These are phyloP conservation scores for Ivindomyrus marchei DNA, from an alignment of 2,113 vertebrate species.

Conservation along the genomic window DNA sequence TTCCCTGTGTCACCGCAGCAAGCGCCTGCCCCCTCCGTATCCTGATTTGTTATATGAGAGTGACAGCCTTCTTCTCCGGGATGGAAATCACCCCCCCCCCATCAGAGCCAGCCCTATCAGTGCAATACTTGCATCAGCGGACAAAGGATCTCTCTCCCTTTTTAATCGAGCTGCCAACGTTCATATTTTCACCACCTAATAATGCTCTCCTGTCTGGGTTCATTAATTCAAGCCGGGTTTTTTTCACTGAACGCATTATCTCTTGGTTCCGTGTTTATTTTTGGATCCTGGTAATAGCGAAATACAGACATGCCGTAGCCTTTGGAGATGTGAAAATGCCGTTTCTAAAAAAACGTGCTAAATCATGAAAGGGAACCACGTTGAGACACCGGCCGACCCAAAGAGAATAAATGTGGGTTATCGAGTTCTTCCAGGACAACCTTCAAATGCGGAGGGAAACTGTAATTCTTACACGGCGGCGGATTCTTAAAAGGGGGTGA, in stretches of 20 bases:
- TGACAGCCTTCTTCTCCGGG: constrained; percentile 14
- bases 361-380: background rate
- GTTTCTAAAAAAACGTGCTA: background rate
- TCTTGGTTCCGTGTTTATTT: background rate
- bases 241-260: background rate
- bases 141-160: background rate
- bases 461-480: constrained; percentile 46
- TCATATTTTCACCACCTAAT: constrained; percentile 15
- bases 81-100: constrained; percentile 1
- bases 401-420: constrained; percentile 31
- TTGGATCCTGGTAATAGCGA: background rate
- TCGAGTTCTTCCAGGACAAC: constrained; percentile 33
- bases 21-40: background rate
- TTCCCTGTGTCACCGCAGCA: constrained; percentile 21
- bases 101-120: background rate
- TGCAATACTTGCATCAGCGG: constrained; percentile 4
- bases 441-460: constrained; percentile 26
- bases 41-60: constrained; percentile 15
- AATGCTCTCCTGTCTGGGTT: constrained; percentile 6
- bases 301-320: background rate
- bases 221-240: constrained; percentile 3
- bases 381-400: background rate
- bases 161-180: constrained; percentile 14
- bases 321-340: background rate
- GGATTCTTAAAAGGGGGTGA: constrained; percentile 49